Conservation (phyloP, 2,113 vertebrate genomes). For the Ciconia boyciana region DNA sequence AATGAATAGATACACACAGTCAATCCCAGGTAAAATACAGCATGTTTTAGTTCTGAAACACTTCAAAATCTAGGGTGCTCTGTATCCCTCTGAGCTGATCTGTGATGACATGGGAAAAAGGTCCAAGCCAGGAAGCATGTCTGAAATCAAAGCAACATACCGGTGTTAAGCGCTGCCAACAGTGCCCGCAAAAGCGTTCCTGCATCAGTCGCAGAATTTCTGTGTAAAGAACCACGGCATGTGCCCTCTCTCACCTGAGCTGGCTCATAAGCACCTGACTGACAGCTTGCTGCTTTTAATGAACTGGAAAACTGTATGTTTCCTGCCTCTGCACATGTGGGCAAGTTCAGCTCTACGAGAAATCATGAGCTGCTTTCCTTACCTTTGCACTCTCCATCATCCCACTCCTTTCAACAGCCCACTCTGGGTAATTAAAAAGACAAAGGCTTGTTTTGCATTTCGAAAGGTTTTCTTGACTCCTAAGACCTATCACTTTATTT, state of each 20-base stretch:
- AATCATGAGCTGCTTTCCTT: neutral
- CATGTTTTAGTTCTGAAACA: neutral
- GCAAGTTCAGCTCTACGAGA: neutral
- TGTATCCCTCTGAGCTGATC: neutral
- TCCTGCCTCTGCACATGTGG: neutral
- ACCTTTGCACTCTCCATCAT: neutral
- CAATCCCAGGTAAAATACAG: neutral
- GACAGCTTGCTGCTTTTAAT: constrained; percentile 63
- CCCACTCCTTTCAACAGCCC: neutral
- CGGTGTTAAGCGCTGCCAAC: constrained; percentile 53
- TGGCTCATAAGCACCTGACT: constrained; percentile 22
- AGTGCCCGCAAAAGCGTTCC: neutral
- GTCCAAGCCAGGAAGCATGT: constrained; percentile 14
- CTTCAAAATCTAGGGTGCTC: neutral
- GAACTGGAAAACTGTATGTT: constrained; percentile 15
- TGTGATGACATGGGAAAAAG: neutral
- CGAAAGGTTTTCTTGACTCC: neutral
- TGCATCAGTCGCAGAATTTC: constrained; percentile 35
- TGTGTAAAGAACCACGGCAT: constrained; percentile 52
- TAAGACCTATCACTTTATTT: neutral
- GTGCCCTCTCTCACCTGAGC: constrained; percentile 19
- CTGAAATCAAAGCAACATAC: constrained; percentile 54
- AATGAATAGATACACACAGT: neutral
- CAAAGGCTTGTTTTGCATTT: neutral
- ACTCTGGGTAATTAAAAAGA: neutral